Conservation (phyloP, 1,140 invertebrate species). For the Pogonognathellus flavescens region DNA sequence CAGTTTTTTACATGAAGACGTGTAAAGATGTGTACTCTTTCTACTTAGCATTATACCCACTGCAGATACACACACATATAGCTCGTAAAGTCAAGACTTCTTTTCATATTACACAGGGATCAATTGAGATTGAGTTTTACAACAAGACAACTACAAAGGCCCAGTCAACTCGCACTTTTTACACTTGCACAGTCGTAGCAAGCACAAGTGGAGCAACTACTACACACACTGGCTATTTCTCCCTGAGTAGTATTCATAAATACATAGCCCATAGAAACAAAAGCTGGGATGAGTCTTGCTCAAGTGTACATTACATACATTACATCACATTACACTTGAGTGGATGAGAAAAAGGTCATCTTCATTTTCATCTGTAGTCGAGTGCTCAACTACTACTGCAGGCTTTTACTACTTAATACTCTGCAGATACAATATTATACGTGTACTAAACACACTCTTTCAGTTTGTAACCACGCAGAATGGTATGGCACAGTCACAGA, state of each 20-base stretch:
- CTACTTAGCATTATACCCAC: not conserved
- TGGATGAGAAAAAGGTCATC: constrained; percentile 53
- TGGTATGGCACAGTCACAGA: not conserved
- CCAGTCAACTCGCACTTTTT: not conserved
- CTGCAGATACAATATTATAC: too few relatives aligned
- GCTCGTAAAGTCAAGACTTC: constrained; percentile 26
- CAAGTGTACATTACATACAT: constrained; percentile 28
- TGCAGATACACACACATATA: too few relatives aligned
- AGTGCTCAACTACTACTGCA: not conserved
- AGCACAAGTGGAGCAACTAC: too few relatives aligned
- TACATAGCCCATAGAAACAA: too few relatives aligned
- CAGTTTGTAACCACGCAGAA: not conserved
- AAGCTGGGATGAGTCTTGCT: not conserved
- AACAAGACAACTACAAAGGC: not conserved
- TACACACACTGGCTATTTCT: too few relatives aligned
- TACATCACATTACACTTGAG: constrained; percentile 42
- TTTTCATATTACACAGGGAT: not conserved
- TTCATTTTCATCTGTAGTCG: constrained; percentile 50
- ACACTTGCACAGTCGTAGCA: too few relatives aligned
- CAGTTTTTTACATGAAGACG: too few relatives aligned
- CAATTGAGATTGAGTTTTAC: constrained; percentile 30
- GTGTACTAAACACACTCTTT: too few relatives aligned
- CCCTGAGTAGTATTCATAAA: too few relatives aligned
- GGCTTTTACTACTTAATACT: not conserved
- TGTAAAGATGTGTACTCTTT: not conserved